Conservation (phyloP, 2,888 invertebrate species). For the Tridacna gigas region DNA sequence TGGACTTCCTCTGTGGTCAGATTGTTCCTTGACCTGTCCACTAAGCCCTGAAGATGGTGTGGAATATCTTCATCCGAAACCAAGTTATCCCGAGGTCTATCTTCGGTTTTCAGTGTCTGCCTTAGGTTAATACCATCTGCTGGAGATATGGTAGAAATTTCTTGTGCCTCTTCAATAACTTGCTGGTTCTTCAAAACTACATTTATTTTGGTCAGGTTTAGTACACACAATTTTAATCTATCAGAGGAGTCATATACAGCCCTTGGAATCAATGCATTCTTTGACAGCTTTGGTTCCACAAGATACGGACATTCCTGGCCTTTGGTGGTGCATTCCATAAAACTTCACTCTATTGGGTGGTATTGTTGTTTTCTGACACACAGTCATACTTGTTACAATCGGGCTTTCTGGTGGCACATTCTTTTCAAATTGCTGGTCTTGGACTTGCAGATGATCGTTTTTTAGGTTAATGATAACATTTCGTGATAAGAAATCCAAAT, state of each 20-base stretch:
- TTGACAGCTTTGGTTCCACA: background rate
- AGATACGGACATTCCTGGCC: background rate
- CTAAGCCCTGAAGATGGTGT: background rate
- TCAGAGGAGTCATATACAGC: too few species aligned
- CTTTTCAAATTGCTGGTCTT: background rate
- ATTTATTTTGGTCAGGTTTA: background rate
- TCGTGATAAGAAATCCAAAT: slow-evolving; percentile 1
- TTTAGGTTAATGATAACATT: background rate
- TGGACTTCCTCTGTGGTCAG: background rate
- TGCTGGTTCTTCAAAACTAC: background rate
- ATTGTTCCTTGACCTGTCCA: background rate
- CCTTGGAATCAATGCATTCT: background rate
- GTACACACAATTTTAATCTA: background rate
- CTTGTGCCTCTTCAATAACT: slow-evolving; percentile 4
- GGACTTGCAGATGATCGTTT: background rate
- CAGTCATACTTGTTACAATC: background rate
- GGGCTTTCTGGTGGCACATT: background rate
- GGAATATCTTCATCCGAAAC: background rate
- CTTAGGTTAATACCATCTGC: background rate
- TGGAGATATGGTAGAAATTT: background rate
- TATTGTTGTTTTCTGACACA: background rate
- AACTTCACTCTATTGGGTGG: background rate
- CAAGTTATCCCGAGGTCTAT: background rate
- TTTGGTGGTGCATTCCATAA: background rate
- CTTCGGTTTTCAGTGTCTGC: background rate